phyloP scores from a whole-genome alignment of 2,888 invertebrate species.

The Priocnemis perturbator region DNA sequence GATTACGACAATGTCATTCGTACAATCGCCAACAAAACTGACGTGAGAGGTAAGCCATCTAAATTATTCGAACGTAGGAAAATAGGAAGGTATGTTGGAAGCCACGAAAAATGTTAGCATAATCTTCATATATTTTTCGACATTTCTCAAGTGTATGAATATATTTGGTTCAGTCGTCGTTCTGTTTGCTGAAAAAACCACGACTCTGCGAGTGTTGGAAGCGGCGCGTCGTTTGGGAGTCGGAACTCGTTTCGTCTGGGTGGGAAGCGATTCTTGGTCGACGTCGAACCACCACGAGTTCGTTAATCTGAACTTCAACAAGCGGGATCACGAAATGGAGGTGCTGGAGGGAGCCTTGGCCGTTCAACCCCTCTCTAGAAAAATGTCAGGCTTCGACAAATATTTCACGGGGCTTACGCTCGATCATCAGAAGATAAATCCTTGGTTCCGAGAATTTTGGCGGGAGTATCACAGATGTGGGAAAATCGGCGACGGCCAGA shows the following conservation, averaged over 20 bases:
- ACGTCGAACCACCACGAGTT: constrained; percentile 61
- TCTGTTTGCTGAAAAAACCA: constrained; percentile 76
- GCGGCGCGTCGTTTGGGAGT: constrained; percentile 71
- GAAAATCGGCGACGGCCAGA: neutral
- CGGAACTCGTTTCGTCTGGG: constrained; percentile 75
- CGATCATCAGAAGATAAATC: constrained; percentile 70
- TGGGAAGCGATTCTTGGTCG: constrained; percentile 78
- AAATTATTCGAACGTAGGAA: too few species aligned
- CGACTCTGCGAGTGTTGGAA: constrained; percentile 74
- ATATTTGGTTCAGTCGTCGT: constrained; percentile 73
- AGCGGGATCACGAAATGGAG: constrained; percentile 61
- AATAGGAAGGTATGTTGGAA: too few species aligned
- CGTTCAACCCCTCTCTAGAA: constrained; percentile 76
- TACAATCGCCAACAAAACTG: constrained; percentile 72
- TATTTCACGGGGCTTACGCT: constrained; percentile 75
- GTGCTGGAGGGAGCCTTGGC: constrained; percentile 77
- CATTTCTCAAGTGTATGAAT: too few species aligned
- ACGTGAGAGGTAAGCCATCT: constrained; percentile 74
- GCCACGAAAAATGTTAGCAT: too few species aligned
- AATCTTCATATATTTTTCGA: too few species aligned
- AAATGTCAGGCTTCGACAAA: constrained; percentile 76
- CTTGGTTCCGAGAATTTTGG: constrained; percentile 78
- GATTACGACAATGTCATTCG: constrained; percentile 75
- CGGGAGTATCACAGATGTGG: constrained; percentile 70
- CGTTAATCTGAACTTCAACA: constrained; percentile 41